A percentile compares a stretch with the other conserved stretches of the same genome.
Evolutionary conservation across 2,797 vertebrate genomes (phyloP).

Genomic region (Mormyrops attenuatus): DNA sequence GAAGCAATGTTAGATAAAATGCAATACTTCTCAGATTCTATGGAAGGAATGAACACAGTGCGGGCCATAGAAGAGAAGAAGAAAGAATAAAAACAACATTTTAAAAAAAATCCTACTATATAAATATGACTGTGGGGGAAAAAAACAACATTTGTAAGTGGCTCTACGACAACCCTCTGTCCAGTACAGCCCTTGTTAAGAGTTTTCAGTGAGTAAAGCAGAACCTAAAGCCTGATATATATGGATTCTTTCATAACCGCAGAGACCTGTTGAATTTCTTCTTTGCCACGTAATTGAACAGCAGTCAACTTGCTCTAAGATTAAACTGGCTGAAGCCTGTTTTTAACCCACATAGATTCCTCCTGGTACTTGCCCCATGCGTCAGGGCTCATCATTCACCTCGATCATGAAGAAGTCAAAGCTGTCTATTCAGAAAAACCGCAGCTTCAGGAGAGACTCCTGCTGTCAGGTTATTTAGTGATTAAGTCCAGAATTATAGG

Average conservation of each 20-base stretch:
- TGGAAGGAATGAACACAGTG: not conserved
- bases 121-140: not conserved
- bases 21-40: not conserved
- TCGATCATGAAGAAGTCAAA: not conserved
- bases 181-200: not conserved
- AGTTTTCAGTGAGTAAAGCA: not conserved
- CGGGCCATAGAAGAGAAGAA: not conserved
- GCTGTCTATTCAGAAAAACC: not conserved
- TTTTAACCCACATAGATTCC: not conserved
- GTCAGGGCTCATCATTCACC: not conserved
- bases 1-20: constrained; percentile 3
- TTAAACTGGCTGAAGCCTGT: not conserved
- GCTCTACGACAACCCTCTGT: not conserved
- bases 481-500: not conserved
- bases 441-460: not conserved
- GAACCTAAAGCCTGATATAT: not conserved
- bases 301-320: not conserved
- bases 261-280: not conserved
- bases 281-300: not conserved
- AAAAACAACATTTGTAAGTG: not conserved
- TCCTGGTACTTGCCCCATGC: not conserved
- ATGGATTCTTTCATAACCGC: not conserved
- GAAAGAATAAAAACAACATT: not conserved
- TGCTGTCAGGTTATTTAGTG: not conserved
- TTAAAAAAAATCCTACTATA: not conserved